phyloP scores from a whole-genome alignment of 2,888 invertebrate genomes.

The Leptogaster cylindrica region DNA sequence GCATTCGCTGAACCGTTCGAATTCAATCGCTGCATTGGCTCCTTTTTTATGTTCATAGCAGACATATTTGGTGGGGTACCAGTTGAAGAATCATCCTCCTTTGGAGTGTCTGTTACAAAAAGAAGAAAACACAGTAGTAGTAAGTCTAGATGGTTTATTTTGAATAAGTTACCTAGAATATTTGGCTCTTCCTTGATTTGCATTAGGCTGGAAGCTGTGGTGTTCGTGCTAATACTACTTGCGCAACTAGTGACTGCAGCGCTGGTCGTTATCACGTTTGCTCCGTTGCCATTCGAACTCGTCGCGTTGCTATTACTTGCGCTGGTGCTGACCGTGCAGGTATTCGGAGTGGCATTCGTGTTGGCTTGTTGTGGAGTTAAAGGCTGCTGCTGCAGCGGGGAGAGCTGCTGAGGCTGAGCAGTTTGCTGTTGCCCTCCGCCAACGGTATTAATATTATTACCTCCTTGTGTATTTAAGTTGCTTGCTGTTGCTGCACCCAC shows the following conservation, averaged over 20 bases:
- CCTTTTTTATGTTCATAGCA: slow-evolving; percentile 41
- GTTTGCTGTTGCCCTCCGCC: neutral
- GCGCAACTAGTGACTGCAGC: neutral
- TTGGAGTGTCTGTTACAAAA: neutral
- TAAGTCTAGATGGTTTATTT: neutral
- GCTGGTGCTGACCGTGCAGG: neutral
- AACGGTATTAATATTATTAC: neutral
- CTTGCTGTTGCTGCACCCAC: neutral
- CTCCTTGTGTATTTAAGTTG: neutral
- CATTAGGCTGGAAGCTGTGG: slow-evolving; percentile 26
- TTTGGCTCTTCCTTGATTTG: slow-evolving; percentile 34
- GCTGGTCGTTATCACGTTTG: slow-evolving; percentile 11
- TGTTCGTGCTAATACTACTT: slow-evolving; percentile 7
- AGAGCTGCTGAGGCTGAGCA: neutral
- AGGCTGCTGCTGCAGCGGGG: slow-evolving; percentile 5
- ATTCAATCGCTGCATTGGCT: slow-evolving; percentile 43
- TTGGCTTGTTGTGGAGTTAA: slow-evolving; percentile 8
- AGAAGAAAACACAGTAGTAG: neutral
- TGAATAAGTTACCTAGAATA: slow-evolving; percentile 16
- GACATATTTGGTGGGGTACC: slow-evolving; percentile 28
- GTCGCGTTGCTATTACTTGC: neutral
- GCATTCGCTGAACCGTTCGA: slow-evolving; percentile 43
- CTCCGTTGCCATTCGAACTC: neutral
- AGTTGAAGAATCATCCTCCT: slow-evolving; percentile 20
- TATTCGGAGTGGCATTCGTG: neutral